phyloP scores from a whole-genome alignment of 53 echinoderm and acorn worm genomes.

The Patiria pectinifera region DNA sequence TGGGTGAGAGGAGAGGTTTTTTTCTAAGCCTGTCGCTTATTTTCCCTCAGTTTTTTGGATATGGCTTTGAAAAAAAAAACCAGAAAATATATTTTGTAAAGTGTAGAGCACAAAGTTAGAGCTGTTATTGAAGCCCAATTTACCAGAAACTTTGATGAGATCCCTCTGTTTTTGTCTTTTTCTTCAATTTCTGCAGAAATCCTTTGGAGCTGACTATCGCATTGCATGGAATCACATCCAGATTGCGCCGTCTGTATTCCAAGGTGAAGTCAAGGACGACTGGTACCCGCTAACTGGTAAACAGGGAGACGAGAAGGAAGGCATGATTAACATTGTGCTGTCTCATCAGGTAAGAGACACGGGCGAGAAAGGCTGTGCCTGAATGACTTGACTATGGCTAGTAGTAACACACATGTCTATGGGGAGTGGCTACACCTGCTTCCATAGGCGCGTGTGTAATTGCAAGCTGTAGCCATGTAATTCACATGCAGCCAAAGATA shows the following conservation, averaged over 20 bases:
- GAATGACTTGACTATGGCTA: too few species aligned
- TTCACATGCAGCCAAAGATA: too few species aligned
- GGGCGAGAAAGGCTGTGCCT: too few species aligned
- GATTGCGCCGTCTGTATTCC: constrained; percentile 79
- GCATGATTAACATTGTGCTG: constrained; percentile 95
- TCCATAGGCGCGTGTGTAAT: too few species aligned
- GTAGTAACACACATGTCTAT: too few species aligned
- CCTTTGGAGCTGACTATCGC: constrained; percentile 96
- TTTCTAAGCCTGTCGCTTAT: too few species aligned
- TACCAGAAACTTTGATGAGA: neutral
- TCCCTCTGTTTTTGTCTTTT: neutral
- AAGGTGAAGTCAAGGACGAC: constrained; percentile 93
- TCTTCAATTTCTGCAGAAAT: constrained; percentile 74
- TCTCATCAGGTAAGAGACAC: constrained; percentile 77
- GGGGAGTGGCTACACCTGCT: too few species aligned
- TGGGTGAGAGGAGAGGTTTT: too few species aligned
- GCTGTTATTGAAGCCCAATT: neutral
- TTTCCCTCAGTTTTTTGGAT: too few species aligned
- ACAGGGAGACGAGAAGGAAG: constrained; percentile 98
- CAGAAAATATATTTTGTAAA: too few species aligned
- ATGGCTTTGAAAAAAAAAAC: too few species aligned
- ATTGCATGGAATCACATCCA: constrained; percentile 95
- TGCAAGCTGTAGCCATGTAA: too few species aligned
- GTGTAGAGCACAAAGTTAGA: neutral
- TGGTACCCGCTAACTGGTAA: constrained; percentile 97